phyloP scores from a whole-genome alignment of 2,113 vertebrate genomes.

The Heloderma charlesbogerti region DNA sequence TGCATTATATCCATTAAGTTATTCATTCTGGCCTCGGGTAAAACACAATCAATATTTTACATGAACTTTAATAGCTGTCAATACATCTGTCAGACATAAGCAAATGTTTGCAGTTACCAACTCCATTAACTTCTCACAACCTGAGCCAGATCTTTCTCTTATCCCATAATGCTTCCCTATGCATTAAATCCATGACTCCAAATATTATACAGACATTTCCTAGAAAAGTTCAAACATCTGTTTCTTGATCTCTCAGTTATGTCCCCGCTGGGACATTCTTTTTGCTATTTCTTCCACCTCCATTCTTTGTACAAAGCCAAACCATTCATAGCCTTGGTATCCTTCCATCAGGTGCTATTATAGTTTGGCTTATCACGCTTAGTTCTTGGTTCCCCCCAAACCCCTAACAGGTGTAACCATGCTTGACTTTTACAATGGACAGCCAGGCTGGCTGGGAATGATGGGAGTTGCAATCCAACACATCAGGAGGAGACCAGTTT shows the following conservation, averaged over 20 bases:
- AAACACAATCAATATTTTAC: slow-evolving; percentile 13
- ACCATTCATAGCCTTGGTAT: neutral
- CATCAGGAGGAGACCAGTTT: neutral
- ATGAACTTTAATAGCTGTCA: slow-evolving; percentile 15
- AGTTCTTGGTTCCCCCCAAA: neutral
- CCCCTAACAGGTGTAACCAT: neutral
- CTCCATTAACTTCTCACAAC: neutral
- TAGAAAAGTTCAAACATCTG: neutral
- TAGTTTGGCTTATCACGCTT: neutral
- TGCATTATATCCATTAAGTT: slow-evolving; percentile 4
- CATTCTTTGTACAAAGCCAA: neutral
- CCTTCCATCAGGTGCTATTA: too few relatives aligned
- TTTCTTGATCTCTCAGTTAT: neutral
- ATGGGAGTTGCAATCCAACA: too few relatives aligned
- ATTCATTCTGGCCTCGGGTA: neutral
- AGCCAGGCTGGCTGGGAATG: neutral
- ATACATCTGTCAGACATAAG: slow-evolving; percentile 1
- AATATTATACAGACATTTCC: neutral
- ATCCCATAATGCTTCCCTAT: neutral
- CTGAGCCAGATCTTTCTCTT: neutral
- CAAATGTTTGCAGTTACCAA: slow-evolving; percentile 14
- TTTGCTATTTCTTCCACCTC: neutral
- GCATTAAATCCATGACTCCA: neutral
- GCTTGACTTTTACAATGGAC: neutral
- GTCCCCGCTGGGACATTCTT: neutral